phyloP scores from a whole-genome alignment of 2,113 vertebrate genomes.

The Pomatostomus ruficeps region DNA sequence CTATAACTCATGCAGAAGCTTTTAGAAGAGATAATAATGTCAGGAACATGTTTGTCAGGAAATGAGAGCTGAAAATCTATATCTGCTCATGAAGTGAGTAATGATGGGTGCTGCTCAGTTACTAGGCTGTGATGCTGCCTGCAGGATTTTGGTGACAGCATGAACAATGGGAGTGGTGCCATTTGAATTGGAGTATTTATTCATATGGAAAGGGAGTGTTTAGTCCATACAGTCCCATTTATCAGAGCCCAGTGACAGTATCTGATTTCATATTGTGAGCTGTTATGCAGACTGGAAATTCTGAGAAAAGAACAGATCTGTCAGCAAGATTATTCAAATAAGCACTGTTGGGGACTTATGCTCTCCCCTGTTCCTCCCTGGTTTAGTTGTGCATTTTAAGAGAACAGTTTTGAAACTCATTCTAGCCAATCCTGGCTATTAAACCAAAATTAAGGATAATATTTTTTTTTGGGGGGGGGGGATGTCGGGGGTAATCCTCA shows the following conservation, averaged over 20 bases:
- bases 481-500: neutral
- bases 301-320: slow-evolving; percentile 23
- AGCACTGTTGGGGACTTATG: neutral
- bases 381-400: neutral
- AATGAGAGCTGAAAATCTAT: neutral
- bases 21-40: neutral
- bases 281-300: neutral
- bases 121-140: neutral
- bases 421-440: neutral
- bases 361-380: neutral
- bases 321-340: slow-evolving; percentile 55
- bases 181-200: neutral
- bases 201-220: neutral
- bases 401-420: neutral
- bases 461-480: neutral
- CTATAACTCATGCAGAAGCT: neutral
- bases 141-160: slow-evolving; percentile 33
- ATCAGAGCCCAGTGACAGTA: neutral
- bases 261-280: slow-evolving; percentile 9
- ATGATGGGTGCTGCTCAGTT: neutral
- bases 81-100: neutral
- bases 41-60: neutral
- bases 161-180: neutral
- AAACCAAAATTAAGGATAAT: neutral
- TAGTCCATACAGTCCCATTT: slow-evolving; percentile 1